Evolutionary conservation across 2,797 vertebrate genomes (phyloP).

Genomic region (Channa striata): DNA sequence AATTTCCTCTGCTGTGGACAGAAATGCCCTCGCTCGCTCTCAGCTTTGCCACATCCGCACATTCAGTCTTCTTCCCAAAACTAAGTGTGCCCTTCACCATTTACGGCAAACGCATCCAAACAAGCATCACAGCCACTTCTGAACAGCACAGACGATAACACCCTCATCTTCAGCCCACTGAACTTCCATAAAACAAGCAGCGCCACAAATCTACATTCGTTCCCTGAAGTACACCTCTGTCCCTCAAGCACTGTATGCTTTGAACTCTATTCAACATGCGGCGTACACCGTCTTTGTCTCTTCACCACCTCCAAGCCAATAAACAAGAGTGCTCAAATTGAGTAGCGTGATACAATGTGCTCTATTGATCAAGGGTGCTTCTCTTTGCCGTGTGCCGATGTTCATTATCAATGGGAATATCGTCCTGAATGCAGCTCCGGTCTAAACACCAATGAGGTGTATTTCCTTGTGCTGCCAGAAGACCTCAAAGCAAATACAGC

Average conservation of each 20-base stretch:
- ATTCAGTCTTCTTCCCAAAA: neutral
- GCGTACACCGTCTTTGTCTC: conserved; percentile 24
- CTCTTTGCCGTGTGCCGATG: conserved; percentile 33
- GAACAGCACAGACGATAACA: conserved; percentile 2
- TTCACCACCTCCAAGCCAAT: conserved; percentile 56
- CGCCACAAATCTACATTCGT: conserved; percentile 46
- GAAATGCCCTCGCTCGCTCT: too few species aligned
- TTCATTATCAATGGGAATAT: conserved; percentile 50
- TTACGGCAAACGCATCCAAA: conserved; percentile 2
- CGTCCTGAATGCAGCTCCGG: conserved; percentile 16
- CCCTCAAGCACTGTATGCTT: conserved; percentile 48
- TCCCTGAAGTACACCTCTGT: conserved; percentile 56
- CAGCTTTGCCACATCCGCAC: neutral
- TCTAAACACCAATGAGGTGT: conserved; percentile 8
- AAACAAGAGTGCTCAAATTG: conserved; percentile 49
- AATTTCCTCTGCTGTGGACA: too few species aligned
- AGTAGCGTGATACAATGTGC: conserved; percentile 48
- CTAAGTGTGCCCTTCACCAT: neutral
- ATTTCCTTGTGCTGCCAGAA: conserved; percentile 17
- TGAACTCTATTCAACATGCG: conserved; percentile 54
- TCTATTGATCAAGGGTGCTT: conserved; percentile 51
- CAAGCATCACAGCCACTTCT: conserved; percentile 9
- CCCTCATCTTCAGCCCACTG: conserved; percentile 5
- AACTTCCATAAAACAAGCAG: conserved; percentile 33
- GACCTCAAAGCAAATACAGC: conserved; percentile 26